These are phyloP conservation scores for Alethe castanea DNA, from an alignment of 2,113 vertebrate species.

Conservation along the genomic window DNA sequence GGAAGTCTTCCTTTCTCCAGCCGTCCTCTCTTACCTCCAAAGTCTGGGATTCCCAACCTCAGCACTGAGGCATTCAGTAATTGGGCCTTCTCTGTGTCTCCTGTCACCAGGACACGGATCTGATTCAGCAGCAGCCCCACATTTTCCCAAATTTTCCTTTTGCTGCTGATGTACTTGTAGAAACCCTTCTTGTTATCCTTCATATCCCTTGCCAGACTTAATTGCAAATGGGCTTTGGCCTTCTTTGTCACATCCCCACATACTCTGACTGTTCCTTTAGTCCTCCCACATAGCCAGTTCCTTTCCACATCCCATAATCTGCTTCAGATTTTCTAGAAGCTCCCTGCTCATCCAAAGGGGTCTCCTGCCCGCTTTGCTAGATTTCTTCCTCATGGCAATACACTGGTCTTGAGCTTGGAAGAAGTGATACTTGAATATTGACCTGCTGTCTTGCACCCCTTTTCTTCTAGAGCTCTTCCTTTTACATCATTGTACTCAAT, in stretches of 20 bases:
- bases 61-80: neutral
- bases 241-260: neutral
- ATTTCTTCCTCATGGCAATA: neutral
- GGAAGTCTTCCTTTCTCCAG: neutral
- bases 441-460: neutral
- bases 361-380: neutral
- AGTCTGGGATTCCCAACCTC: neutral
- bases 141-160: neutral
- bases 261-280: neutral
- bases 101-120: neutral
- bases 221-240: neutral
- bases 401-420: neutral
- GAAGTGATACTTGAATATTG: neutral
- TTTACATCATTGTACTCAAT: neutral
- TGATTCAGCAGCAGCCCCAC: neutral
- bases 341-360: neutral
- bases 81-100: neutral
- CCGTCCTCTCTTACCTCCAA: neutral
- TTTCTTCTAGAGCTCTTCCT: neutral
- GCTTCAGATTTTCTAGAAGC: neutral
- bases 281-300: accelerated
- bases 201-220: neutral
- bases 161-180: neutral
- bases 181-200: neutral
- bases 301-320: neutral